Evolutionary conservation across 2,888 invertebrate species (phyloP), one percentile per base, ranked within the genome.

Genomic region (Arrhopalites spinosus): DNA sequence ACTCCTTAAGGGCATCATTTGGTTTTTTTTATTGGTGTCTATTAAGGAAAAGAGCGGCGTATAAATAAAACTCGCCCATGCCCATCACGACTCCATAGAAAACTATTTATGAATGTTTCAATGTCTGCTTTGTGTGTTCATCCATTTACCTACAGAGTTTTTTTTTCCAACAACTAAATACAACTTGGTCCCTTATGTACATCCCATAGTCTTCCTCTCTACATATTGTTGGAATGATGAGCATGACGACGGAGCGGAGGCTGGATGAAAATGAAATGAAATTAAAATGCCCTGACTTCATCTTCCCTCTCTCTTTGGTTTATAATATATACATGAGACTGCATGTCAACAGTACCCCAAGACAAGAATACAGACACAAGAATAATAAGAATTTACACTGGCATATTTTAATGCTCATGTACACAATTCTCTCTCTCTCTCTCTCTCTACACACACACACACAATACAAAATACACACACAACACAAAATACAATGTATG

Each of bases 61-160:
- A 76, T 76, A 79, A 78, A 77, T 75, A 78, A 77, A 78, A 78
- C 77, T 78, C 77, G 74, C 78, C 79, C 78, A 75, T 78, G 79
- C 79, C 73, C 76, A 79, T 77, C 78, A 78, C 79, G 76, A 78
- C 74, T 75, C 67, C 59, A 66, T 73, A 73, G 50, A 73, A n/a
- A 73, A 73, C 61, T 75, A 75, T 70, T 69, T 69, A 75, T 70
- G 75, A 75, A 75, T 74, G 45, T 68, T 74, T 73, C 73, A 73
- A 25, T 73, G 64, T 73, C 64, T 73, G 27, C 61, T 73, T 73
- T 73, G 71, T 71, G 59, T 71, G 59, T 59, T 71, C 71, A 71
- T 71, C 61, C 71, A 71, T 71, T 71, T 71, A 71, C 43, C 53
- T 69, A 25, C 53, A 69, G 30, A 69, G 50, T 69, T 53, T n/a